These are phyloP conservation scores for Achlya flavicornis DNA, from an alignment of 2,888 invertebrate genomes.

Conservation along the genomic window DNA sequence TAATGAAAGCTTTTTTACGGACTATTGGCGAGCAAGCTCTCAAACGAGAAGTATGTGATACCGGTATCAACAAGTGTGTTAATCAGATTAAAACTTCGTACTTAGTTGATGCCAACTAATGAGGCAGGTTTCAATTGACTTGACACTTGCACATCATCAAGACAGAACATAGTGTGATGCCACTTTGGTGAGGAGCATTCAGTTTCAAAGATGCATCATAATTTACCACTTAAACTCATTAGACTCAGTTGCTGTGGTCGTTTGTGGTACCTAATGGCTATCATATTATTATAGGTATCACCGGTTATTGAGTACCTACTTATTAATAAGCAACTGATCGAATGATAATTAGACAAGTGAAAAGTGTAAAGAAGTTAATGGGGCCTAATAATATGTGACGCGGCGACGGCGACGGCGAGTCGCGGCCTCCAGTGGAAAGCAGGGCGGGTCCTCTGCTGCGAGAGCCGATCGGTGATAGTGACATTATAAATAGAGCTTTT, in stretches of 20 bases:
- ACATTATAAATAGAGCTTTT: slow-evolving; percentile 69
- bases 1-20: no score
- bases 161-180: not conserved
- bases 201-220: not conserved
- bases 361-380: slow-evolving; percentile 25
- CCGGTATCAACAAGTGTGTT: not conserved
- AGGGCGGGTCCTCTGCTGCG: slow-evolving; percentile 70
- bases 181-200: not conserved
- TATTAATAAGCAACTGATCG: not conserved
- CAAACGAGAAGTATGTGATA: no score
- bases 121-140: not conserved
- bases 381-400: slow-evolving; percentile 28
- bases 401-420: not conserved
- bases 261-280: not conserved
- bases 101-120: not conserved
- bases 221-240: not conserved
- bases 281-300: not conserved
- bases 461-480: slow-evolving; percentile 51
- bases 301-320: not conserved
- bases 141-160: not conserved
- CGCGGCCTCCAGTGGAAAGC: slow-evolving; percentile 34
- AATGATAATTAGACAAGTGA: not conserved
- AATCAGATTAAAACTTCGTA: not conserved
- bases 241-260: not conserved
- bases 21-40: no score